These are phyloP conservation scores for Pangasianodon hypophthalmus DNA, from an alignment of 2,113 vertebrate species.

Conservation along the genomic window DNA sequence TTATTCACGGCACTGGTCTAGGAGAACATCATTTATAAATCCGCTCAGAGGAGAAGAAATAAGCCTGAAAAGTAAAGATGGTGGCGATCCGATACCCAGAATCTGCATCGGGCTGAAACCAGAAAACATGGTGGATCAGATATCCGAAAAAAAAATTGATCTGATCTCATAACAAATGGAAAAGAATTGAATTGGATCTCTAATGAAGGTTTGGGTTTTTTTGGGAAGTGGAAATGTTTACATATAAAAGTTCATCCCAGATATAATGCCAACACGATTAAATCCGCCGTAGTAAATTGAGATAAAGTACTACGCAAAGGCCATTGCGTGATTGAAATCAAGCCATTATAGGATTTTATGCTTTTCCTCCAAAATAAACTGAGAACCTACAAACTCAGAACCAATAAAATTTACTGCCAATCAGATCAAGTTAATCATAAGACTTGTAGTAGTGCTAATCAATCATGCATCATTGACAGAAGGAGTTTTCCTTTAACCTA, in stretches of 20 bases:
- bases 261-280: not conserved
- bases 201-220: not conserved
- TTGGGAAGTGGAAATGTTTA: too few relatives aligned
- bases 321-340: not conserved
- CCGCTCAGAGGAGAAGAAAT: not conserved
- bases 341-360: not conserved
- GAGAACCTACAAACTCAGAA: too few relatives aligned
- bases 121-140: not conserved
- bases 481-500: too few relatives aligned
- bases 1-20: not conserved
- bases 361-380: not conserved
- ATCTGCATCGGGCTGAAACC: not conserved
- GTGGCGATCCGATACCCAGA: not conserved
- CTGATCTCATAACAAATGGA: too few relatives aligned
- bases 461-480: too few relatives aligned
- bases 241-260: not conserved
- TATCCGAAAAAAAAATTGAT: not conserved
- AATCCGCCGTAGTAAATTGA: too few relatives aligned
- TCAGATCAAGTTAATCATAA: too few relatives aligned
- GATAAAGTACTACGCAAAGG: too few relatives aligned
- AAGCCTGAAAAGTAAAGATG: not conserved
- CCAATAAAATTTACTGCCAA: too few relatives aligned
- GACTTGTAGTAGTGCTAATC: too few relatives aligned
- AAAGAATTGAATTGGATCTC: not conserved
- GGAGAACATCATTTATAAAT: not conserved